phyloP scores from a whole-genome alignment of 1,140 invertebrate genomes.

The Aphelenchoides fujianensis region DNA sequence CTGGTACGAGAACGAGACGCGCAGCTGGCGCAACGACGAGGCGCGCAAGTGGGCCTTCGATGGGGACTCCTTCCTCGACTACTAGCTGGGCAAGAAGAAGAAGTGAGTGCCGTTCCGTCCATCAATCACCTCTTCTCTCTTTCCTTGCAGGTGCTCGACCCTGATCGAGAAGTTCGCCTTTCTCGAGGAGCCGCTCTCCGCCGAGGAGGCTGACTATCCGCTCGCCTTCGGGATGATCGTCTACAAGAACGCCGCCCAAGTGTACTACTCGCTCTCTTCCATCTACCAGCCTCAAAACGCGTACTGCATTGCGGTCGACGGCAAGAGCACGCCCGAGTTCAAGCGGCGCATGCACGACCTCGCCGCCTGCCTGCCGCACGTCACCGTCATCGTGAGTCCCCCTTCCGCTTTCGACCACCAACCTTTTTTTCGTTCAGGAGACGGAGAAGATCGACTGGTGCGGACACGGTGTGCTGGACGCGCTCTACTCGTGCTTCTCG shows the following conservation, averaged over 20 bases:
- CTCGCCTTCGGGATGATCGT: conserved; percentile 27
- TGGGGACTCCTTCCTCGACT: neutral
- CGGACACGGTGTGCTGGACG: conserved; percentile 39
- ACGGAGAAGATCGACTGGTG: conserved; percentile 28
- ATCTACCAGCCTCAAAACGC: conserved; percentile 57
- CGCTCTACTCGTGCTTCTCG: conserved; percentile 45
- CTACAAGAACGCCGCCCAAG: conserved; percentile 24
- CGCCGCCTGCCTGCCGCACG: conserved; percentile 47
- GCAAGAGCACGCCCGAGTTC: conserved; percentile 31
- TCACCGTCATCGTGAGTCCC: conserved; percentile 51
- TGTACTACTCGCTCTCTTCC: conserved; percentile 34
- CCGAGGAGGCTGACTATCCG: conserved; percentile 27
- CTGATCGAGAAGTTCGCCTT: conserved; percentile 17
- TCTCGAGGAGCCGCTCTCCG: conserved; percentile 10
- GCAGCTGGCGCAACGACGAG: neutral
- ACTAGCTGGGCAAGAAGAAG: neutral
- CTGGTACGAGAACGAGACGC: neutral
- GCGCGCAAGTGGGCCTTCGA: neutral
- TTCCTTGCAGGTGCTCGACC: neutral
- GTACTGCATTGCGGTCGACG: conserved; percentile 54
- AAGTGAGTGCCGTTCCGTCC: neutral
- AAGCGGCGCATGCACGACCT: conserved; percentile 39
- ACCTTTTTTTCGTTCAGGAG: conserved; percentile 15
- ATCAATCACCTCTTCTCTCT: no score
- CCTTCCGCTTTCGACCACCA: neutral